These are phyloP conservation scores for Corella eumyota DNA, from an alignment of 23 tunicate genomes.

Conservation along the genomic window DNA sequence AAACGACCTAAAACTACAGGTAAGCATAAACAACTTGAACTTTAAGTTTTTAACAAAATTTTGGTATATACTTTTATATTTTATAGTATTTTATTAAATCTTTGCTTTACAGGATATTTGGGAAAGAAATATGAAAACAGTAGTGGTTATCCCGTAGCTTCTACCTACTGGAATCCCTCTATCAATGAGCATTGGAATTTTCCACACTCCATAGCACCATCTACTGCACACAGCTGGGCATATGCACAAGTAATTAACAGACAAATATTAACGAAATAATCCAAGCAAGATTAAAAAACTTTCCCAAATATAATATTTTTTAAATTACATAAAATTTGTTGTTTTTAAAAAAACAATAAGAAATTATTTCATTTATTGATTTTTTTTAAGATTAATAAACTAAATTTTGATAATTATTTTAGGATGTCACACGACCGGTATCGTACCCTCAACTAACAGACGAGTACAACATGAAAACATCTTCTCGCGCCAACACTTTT, in stretches of 20 bases:
- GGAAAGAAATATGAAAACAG: conserved; percentile 47
- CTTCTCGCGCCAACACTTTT: conserved; percentile 69
- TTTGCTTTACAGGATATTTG: conserved; percentile 42
- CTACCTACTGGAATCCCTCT: conserved; percentile 75
- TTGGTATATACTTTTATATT: too few relatives aligned
- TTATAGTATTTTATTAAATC: neutral
- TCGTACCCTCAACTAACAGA: conserved; percentile 77
- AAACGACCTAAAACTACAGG: conserved; percentile 92
- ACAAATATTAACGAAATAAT: too few relatives aligned
- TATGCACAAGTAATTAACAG: conserved; percentile 27
- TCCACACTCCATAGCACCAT: conserved; percentile 42
- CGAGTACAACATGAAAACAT: conserved; percentile 62
- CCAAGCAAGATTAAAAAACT: too few relatives aligned
- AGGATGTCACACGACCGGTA: too few relatives aligned
- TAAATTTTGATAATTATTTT: too few relatives aligned
- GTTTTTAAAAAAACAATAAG: too few relatives aligned
- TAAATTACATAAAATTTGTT: too few relatives aligned
- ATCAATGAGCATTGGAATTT: conserved; percentile 60
- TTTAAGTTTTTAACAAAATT: too few relatives aligned
- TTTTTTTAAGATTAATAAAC: too few relatives aligned
- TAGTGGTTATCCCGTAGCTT: conserved; percentile 38
- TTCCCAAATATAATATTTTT: too few relatives aligned
- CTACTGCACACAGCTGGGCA: conserved; percentile 27
- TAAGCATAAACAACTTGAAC: conserved; percentile 4
- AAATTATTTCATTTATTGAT: too few relatives aligned